A percentile compares a stretch with the other conserved stretches of the same genome.
Evolutionary conservation across 1,140 invertebrate species (phyloP).

Genomic region (Pogonomyrmex californicus): DNA sequence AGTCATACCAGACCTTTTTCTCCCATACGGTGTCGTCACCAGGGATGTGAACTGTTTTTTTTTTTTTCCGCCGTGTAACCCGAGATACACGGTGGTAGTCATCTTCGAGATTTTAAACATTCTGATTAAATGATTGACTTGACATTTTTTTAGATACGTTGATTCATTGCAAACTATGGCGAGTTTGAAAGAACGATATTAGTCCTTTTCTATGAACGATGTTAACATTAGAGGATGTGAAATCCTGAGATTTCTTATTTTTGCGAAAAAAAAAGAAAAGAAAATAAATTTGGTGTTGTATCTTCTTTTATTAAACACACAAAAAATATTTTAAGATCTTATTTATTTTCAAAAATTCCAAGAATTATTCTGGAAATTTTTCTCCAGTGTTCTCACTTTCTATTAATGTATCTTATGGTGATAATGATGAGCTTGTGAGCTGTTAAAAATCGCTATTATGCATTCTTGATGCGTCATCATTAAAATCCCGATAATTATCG

Average conservation of each 20-base stretch:
- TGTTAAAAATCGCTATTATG: not conserved
- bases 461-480: not conserved
- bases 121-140: not conserved
- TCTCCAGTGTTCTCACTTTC: too few species aligned
- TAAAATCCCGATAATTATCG: slow-evolving; percentile 5
- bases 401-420: not conserved
- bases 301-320: too few species aligned
- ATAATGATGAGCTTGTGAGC: not conserved
- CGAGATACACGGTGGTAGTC: not conserved
- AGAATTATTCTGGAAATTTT: not conserved
- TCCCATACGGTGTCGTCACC: slow-evolving; percentile 13
- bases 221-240: too few species aligned
- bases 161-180: not conserved
- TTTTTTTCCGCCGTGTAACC: not conserved
- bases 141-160: not conserved
- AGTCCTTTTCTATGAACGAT: too few species aligned
- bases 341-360: slow-evolving; percentile 5
- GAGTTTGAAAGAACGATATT: not conserved
- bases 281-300: too few species aligned
- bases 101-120: not conserved
- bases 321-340: not conserved
- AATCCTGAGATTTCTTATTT: too few species aligned
- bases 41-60: slow-evolving; percentile 1
- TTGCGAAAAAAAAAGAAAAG: too few species aligned
- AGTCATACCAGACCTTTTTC: slow-evolving; percentile 60